Evolutionary conservation across 2,888 invertebrate genomes (phyloP), one percentile per base, ranked within the genome.

Genomic region (Camponotus fellah): DNA sequence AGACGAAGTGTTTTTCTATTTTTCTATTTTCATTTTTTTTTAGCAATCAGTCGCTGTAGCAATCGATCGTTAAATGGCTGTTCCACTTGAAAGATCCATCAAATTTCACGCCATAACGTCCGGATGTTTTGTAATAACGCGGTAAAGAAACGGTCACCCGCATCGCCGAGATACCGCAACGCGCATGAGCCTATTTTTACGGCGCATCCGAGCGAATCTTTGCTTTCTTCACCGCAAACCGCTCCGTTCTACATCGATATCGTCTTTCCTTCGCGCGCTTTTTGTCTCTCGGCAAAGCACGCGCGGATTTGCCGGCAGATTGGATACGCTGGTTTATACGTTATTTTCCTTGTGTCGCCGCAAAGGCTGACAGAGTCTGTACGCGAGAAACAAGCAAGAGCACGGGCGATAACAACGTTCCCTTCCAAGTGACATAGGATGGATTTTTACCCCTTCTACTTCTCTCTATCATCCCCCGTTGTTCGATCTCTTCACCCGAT

Each of bases 301-400:
- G 86, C 82, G 32, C 64, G 91, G 88, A 91, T 91, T 91, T 91
- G 69, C 85, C 86, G 71, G 83, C 87, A 89, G 88, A 91, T 91
- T 90, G 91, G 90, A 89, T 88, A 89, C 89, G 88, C 89, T 85
- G 90, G 90, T 87, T 89, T 87, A 86, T 86, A 87, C 90, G 88
- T 85, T 91, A 88, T 86, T 89, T 88, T 80, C 86, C 85, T 82
- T 49, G 75, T 17, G 75, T 74, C 62, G 81, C 56, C 21, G 65
- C 53, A 53, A 75, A 60, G 40, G 43, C n/a, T 43, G 64, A 26
- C 62, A 37, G 40, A n/a, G 34, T 46, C 62, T 34, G 69, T 53
- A 17, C 49, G 40, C 43, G 58, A 69, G 4, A 46, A 37, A 68
- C 68, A 74, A 85, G 65, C 53, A 17, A 65, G 64, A 62, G 53